Conservation (phyloP, 1,140 invertebrate species). For the Scaptomyza hsui region DNA sequence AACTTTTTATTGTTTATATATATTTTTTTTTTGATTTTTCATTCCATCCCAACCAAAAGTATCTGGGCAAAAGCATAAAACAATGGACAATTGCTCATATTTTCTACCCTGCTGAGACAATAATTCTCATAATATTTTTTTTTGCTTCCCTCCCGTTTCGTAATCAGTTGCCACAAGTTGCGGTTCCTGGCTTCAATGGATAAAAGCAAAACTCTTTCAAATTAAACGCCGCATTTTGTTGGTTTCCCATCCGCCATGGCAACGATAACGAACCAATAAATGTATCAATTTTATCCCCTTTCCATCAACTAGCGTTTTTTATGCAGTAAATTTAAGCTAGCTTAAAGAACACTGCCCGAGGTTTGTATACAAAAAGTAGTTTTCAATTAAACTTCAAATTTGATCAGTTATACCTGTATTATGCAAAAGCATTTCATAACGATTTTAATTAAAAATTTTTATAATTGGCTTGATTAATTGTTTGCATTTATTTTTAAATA, state of each 20-base stretch:
- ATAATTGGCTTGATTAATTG: neutral
- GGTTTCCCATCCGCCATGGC: neutral
- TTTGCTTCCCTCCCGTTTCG: neutral
- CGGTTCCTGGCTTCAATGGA: constrained; percentile 12
- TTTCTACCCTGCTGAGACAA: constrained; percentile 3
- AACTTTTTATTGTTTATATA: constrained; percentile 70
- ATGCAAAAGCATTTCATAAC: too few relatives aligned
- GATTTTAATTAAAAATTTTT: too few relatives aligned
- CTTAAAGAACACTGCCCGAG: too few relatives aligned
- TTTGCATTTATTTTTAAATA: neutral
- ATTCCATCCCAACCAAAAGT: neutral
- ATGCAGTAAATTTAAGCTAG: too few relatives aligned
- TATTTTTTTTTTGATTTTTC: neutral
- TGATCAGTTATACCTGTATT: too few relatives aligned
- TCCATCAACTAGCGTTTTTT: neutral
- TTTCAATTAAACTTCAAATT: too few relatives aligned
- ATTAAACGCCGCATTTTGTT: constrained; percentile 14
- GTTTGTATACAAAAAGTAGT: too few relatives aligned
- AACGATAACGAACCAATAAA: constrained; percentile 22
- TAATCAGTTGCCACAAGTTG: constrained; percentile 3
- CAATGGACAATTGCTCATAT: neutral
- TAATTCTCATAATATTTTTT: constrained; percentile 2
- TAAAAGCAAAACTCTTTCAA: constrained; percentile 19
- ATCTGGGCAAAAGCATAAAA: neutral
- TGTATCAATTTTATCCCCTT: neutral